Evolutionary conservation across 2,113 vertebrate genomes (phyloP).

Genomic region (Terrapene triunguis): DNA sequence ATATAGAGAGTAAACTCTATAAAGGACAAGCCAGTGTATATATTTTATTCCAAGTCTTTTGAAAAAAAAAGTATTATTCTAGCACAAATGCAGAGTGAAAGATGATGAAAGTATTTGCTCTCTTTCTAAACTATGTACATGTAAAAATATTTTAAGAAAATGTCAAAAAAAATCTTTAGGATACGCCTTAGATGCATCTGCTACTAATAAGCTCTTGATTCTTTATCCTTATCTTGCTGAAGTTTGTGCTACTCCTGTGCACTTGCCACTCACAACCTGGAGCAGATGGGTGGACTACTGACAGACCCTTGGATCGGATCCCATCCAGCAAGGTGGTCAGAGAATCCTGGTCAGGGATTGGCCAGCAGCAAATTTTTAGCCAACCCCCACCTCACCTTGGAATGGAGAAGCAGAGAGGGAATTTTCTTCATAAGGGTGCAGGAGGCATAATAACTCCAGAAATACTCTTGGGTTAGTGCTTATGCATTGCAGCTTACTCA

Average conservation of each 20-base stretch:
- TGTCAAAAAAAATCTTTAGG: neutral
- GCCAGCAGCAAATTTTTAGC: neutral
- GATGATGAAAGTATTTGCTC: neutral
- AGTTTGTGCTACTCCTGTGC: neutral
- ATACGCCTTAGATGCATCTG: neutral
- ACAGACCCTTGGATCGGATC: neutral
- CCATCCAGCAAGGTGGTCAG: neutral
- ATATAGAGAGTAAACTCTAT: fast-evolving
- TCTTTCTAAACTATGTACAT: neutral
- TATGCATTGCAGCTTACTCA: neutral
- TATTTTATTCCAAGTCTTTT: neutral
- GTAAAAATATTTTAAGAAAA: neutral
- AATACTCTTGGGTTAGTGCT: neutral
- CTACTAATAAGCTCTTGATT: neutral
- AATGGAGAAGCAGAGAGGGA: neutral
- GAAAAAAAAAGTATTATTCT: neutral
- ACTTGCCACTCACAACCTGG: neutral
- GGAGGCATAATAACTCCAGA: neutral
- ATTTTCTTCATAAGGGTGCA: neutral
- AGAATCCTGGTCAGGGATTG: neutral
- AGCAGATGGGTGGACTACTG: neutral
- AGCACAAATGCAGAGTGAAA: neutral
- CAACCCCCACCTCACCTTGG: neutral
- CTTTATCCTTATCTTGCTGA: neutral
- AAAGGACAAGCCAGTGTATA: fast-evolving